These are phyloP conservation scores for Drosophila paulistorum DNA, from an alignment of 1,140 invertebrate species.

Conservation along the genomic window DNA sequence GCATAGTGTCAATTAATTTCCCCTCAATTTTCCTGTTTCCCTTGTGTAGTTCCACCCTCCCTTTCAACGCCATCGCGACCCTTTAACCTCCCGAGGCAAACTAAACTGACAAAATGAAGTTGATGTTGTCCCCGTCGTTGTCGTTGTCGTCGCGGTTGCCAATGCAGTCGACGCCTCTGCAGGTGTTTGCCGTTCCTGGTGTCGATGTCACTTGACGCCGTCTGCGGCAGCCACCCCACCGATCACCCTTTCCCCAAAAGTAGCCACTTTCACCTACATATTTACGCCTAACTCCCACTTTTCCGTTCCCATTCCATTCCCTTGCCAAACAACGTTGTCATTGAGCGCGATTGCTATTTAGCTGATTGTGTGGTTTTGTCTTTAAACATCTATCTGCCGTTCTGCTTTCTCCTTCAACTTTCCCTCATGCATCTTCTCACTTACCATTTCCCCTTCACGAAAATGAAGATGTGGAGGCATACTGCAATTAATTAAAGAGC, in stretches of 20 bases:
- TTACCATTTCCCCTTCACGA: background rate
- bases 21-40: constrained; percentile 29
- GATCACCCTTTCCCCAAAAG: background rate
- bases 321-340: constrained; percentile 34
- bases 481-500: constrained; percentile 54
- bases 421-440: background rate
- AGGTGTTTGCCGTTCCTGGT: constrained; percentile 38
- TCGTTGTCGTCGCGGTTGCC: constrained; percentile 13
- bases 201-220: constrained; percentile 43
- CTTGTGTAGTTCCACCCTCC: background rate
- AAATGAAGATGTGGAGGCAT: constrained; percentile 21
- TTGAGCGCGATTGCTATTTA: constrained; percentile 53
- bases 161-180: constrained; percentile 12
- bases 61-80: background rate
- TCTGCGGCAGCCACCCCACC: constrained; percentile 5
- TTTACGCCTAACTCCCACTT: background rate
- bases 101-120: constrained; percentile 55
- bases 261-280: background rate
- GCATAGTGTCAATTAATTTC: constrained; percentile 55
- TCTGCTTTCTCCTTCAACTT: background rate
- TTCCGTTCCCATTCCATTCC: background rate
- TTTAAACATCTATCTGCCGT: constrained; percentile 34
- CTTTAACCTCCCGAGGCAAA: constrained; percentile 14
- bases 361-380: constrained; percentile 58
- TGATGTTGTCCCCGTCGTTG: constrained; percentile 25